These are phyloP conservation scores for Nomada fucata DNA, from an alignment of 2,888 invertebrate genomes.

Conservation along the genomic window DNA sequence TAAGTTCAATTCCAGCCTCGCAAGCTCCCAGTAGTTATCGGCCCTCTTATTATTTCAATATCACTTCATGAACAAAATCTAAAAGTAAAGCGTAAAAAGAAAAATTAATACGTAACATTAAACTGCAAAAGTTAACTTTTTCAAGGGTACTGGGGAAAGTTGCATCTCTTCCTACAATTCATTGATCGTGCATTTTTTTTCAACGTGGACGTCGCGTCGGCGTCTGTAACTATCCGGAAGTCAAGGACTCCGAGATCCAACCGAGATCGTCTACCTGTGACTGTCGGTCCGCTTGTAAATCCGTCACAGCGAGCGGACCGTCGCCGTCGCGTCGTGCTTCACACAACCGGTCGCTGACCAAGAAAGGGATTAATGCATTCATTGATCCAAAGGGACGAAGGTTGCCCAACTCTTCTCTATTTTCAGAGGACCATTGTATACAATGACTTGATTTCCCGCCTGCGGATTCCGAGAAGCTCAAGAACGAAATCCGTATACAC, in stretches of 20 bases:
- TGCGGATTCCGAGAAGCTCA: background rate
- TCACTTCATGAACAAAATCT: background rate
- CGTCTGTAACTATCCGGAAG: slow-evolving; percentile 12
- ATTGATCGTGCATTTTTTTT: background rate
- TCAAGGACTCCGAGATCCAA: slow-evolving; percentile 8
- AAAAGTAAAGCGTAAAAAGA: background rate
- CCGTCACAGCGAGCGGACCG: slow-evolving; percentile 32
- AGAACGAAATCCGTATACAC: background rate
- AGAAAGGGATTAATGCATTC: slow-evolving; percentile 34
- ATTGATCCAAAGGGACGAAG: slow-evolving; percentile 35
- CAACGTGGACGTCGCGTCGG: too few species aligned
- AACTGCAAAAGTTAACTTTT: background rate
- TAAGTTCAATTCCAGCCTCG: slow-evolving; percentile 61
- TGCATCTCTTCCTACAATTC: background rate
- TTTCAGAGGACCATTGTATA: background rate
- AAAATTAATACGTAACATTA: background rate
- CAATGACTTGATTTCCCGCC: slow-evolving; percentile 3
- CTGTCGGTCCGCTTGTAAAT: slow-evolving; percentile 6
- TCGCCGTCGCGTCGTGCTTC: slow-evolving; percentile 22
- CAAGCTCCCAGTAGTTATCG: slow-evolving; percentile 22
- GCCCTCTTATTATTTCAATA: background rate
- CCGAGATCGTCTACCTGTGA: slow-evolving; percentile 24
- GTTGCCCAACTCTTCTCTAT: slow-evolving; percentile 21
- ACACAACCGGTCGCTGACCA: slow-evolving; percentile 36
- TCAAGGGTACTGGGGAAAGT: background rate